Base-by-base conservation (phyloP, 2,113 vertebrate species). In the Empidonax alnorum region DNA sequence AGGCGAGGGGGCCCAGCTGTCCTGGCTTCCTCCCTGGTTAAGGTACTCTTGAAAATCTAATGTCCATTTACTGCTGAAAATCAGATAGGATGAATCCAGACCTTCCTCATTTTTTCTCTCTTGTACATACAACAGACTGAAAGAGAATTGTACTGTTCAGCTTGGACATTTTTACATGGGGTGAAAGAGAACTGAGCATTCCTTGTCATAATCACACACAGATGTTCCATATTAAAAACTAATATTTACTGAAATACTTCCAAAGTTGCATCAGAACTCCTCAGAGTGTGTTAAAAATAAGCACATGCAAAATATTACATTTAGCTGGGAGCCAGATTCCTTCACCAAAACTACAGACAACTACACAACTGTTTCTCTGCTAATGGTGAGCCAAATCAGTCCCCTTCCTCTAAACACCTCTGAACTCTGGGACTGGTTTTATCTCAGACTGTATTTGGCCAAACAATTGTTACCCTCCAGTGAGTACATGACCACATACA, bases 191-290 rank as follows among this genome's bases (percentile, higher is more conserved):
- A 87, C 41, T 12, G 33, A 67, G 44, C 2, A 85, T 91, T 94
- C 90, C 81, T 89, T 56, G 37, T 87, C 59, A 72, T 79, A 88
- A 95, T 76, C 13, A 5, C 6, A 5, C 35, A 37, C 89, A 97
- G 89, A 96, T 96, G 93, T 93, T 96, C 89, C 47, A 53, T 30
- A 95, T 95, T 97, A 94, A 96, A 97, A 93, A 93, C 84, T 91
- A 96, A 95, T 96, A 95, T 95, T 96, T 96, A 93, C 71, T 67
- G 78, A 96, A 94, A 96, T 94, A 94, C 78, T 95, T 97, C 94
- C 89, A 82, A 93, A 93, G 63, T 96, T 93, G 87, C 87, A 93
- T 96, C 91, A 96, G 89, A 92, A 71, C 87, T 95, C 77, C 78
- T 96, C 78, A 46, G 93, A 96, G 85, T 59, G 67, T 24, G 46